A percentile compares a stretch with the other conserved stretches of the same genome.
Conservation (phyloP, 2,888 invertebrate species). For the Athalia cordata region DNA sequence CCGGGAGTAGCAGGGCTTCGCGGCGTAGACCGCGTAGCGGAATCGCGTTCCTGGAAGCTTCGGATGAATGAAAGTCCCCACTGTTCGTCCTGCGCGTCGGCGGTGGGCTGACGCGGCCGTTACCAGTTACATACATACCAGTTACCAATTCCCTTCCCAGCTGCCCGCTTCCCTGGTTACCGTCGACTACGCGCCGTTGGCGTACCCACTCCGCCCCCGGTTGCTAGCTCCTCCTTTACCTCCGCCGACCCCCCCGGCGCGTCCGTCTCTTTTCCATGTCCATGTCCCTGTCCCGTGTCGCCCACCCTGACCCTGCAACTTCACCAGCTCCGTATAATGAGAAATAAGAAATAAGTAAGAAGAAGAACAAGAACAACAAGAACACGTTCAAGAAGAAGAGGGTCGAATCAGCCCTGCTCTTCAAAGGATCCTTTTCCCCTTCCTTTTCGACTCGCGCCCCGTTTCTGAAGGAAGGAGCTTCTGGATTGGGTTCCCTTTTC, state of each 20-base stretch:
- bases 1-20: no score
- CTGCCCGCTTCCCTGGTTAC: neutral
- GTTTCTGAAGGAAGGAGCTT: neutral
- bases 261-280: no score
- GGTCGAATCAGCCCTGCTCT: no score
- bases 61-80: slow-evolving; percentile 69
- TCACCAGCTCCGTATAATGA: neutral
- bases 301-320: neutral
- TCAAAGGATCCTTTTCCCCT: neutral
- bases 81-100: slow-evolving; percentile 51
- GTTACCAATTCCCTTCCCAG: slow-evolving; percentile 4
- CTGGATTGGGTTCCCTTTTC: neutral
- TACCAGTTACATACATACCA: neutral
- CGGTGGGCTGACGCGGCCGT: neutral
- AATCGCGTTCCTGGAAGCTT: slow-evolving; percentile 64
- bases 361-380: neutral
- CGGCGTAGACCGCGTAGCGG: neutral
- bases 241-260: neutral
- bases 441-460: neutral
- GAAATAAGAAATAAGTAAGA: neutral
- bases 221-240: slow-evolving; percentile 33
- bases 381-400: neutral
- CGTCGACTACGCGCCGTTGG: neutral
- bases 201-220: slow-evolving; percentile 36
- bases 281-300: neutral